Base-by-base conservation (phyloP, 2,113 vertebrate genomes). In the Andinoacara biseriatus region DNA sequence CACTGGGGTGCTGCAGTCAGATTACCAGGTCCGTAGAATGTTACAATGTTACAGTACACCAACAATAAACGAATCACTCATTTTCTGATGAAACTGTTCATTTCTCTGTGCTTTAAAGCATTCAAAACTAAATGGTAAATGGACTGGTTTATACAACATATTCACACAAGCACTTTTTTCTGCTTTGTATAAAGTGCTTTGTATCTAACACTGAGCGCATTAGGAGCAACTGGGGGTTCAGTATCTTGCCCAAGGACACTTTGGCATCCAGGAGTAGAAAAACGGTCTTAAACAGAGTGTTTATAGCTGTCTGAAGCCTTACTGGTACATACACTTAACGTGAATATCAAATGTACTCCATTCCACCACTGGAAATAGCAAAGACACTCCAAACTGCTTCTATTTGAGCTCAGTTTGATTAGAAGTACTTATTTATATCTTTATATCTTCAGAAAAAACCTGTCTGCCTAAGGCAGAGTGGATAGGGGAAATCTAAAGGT, bases 21-120 rank as follows among this genome's bases (percentile, higher is more conserved):
- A 99, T 85, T 99, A 99, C 96, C 98, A 99, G 97, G 98, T 99
- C 4, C 74, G 91, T 84, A 10, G 10, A 33, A 54, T 20, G 65
- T 52, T 72, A 4, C 14, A 33, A 54, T 20, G 65, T 52, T 72
- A 4, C 14, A 52, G 31, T 35, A 7, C 40, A 54, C 26, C 74
- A 38, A 17, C 31, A 22, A 20, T 58, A 52, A 52, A 52, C 18
- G 49, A 18, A 54, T 54, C 49, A 20, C 40, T 52, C 49, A 43
- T 46, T 67, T 29, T 49, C 9, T 67, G 63, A 40, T 67, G 22
- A 49, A 67, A 46, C 22, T 26, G 3, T 7, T 49, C 14, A 67
- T 49, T 67, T 67, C 22, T 46, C 22, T 67, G 22, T 49, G 46
- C 40, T 67, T 26, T 18, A 46, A 69, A 7, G 18, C 65, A 26